Percentiles rank a stretch among this genome's conserved stretches.
Conservation (phyloP, 2,888 invertebrate genomes). For the Ornithoptera alexandrae region DNA sequence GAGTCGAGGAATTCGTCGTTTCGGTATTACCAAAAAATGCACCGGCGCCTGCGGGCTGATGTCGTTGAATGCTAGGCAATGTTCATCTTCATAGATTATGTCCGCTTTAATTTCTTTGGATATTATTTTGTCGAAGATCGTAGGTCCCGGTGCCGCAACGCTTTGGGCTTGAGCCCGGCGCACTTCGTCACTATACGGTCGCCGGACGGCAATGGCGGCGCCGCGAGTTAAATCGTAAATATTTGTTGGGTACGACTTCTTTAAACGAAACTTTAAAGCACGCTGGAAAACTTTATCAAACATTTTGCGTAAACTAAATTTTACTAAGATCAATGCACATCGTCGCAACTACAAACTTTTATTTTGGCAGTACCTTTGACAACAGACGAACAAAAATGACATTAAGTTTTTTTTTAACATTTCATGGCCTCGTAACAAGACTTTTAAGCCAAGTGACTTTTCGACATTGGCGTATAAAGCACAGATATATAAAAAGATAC, state of each 20-base stretch:
- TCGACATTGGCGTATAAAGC: slow-evolving; percentile 21
- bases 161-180: slow-evolving; percentile 63
- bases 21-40: slow-evolving; percentile 92
- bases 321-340: slow-evolving; percentile 31
- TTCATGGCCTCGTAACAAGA: neutral
- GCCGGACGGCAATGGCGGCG: slow-evolving; percentile 59
- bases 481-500: too few species aligned
- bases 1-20: slow-evolving; percentile 83
- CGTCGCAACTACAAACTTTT: slow-evolving; percentile 18
- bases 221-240: slow-evolving; percentile 70
- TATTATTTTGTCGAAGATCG: slow-evolving; percentile 88
- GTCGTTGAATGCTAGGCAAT: slow-evolving; percentile 90
- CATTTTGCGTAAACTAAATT: slow-evolving; percentile 51
- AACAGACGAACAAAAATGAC: neutral
- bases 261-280: slow-evolving; percentile 67
- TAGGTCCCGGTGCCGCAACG: slow-evolving; percentile 65
- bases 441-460: neutral
- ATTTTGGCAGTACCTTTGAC: slow-evolving; percentile 28
- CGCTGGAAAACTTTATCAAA: slow-evolving; percentile 74
- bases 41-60: slow-evolving; percentile 89
- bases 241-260: slow-evolving; percentile 72
- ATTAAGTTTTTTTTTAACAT: neutral
- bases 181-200: slow-evolving; percentile 71
- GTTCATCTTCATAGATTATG: slow-evolving; percentile 90
- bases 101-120: slow-evolving; percentile 89